These are phyloP conservation scores for Echeneis naucrates DNA, from an alignment of 2,797 vertebrate species.

Conservation along the genomic window DNA sequence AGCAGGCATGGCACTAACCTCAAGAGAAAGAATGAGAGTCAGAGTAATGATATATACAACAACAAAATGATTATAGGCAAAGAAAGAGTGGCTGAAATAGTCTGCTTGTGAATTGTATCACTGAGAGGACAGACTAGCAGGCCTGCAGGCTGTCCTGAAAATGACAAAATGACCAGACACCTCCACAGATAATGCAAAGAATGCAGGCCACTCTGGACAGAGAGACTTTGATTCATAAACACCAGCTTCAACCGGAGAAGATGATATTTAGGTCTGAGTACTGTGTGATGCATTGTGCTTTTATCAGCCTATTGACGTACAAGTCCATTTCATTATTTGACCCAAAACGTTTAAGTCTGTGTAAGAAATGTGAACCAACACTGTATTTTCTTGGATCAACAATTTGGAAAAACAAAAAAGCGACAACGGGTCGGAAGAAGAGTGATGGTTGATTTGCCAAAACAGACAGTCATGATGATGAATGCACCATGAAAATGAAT, in stretches of 20 bases:
- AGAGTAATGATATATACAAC: constrained; percentile 4
- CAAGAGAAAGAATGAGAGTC: neutral
- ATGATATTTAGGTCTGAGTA: constrained; percentile 1
- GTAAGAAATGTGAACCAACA: neutral
- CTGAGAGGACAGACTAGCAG: constrained; percentile 16
- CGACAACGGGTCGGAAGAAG: no score
- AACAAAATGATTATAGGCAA: constrained; percentile 16
- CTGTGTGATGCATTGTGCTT: neutral
- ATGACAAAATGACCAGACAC: constrained; percentile 14
- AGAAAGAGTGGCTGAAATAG: neutral
- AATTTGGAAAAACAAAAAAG: neutral
- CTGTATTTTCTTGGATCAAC: no score
- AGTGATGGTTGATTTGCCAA: neutral
- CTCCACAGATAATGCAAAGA: constrained; percentile 1
- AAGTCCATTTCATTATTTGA: neutral
- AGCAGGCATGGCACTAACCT: neutral
- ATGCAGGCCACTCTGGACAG: neutral
- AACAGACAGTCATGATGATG: neutral
- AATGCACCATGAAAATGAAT: neutral
- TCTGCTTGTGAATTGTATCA: constrained; percentile 1
- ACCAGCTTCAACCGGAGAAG: neutral
- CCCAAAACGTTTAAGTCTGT: neutral
- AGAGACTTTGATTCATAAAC: neutral
- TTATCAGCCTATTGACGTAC: neutral
- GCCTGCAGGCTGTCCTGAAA: constrained; percentile 32